phyloP scores from a whole-genome alignment of 1,140 invertebrate genomes.

The Drosophila pseudoananassae region DNA sequence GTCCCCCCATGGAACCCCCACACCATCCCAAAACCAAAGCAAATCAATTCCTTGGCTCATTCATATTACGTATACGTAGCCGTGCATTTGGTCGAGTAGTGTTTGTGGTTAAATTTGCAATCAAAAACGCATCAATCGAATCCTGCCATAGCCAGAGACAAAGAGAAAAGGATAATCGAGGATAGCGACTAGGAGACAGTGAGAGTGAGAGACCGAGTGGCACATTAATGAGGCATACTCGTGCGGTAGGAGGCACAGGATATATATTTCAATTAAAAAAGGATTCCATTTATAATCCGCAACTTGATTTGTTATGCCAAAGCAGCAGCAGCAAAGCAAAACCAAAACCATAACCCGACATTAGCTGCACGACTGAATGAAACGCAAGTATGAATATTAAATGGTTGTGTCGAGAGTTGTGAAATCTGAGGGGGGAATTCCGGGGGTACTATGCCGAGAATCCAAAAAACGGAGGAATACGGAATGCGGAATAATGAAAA shows the following conservation, averaged over 20 bases:
- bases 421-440: slow-evolving; percentile 40
- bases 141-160: slow-evolving; percentile 16
- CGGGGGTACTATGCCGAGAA: slow-evolving; percentile 2
- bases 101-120: slow-evolving; percentile 78
- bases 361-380: slow-evolving; percentile 73
- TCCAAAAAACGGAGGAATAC: slow-evolving; percentile 24
- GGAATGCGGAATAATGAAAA: slow-evolving; percentile 58
- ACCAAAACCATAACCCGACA: slow-evolving; percentile 52
- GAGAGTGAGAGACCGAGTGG: slow-evolving; percentile 1
- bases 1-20: slow-evolving; percentile 7
- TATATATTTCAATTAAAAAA: slow-evolving; percentile 82
- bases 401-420: slow-evolving; percentile 75
- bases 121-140: slow-evolving; percentile 81
- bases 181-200: not conserved
- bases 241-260: slow-evolving; percentile 34
- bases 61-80: slow-evolving; percentile 6
- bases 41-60: slow-evolving; percentile 23
- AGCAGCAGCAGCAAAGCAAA: slow-evolving; percentile 37
- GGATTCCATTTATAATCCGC: slow-evolving; percentile 73
- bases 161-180: not conserved
- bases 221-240: slow-evolving; percentile 69
- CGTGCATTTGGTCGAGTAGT: slow-evolving; percentile 46
- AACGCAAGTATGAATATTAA: slow-evolving; percentile 81
- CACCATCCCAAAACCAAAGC: not conserved
- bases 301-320: slow-evolving; percentile 73